Percentiles rank a stretch among this genome's conserved stretches.
Evolutionary conservation across 2,113 vertebrate genomes (phyloP).

Genomic region (Oplegnathus fasciatus): DNA sequence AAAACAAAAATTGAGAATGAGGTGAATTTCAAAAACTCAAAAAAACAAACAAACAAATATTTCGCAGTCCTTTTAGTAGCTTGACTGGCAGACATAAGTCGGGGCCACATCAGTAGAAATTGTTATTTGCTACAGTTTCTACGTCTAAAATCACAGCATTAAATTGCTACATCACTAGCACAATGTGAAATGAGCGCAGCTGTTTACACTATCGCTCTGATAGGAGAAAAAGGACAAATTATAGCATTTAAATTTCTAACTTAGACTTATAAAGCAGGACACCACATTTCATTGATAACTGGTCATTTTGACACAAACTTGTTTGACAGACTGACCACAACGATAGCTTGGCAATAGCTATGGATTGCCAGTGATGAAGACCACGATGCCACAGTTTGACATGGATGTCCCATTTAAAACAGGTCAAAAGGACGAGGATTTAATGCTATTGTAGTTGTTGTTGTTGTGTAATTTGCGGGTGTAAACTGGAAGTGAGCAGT

Average conservation of each 20-base stretch:
- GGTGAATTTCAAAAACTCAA: slow-evolving; percentile 21
- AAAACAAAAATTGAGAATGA: slow-evolving; percentile 51
- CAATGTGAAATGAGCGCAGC: slow-evolving; percentile 33
- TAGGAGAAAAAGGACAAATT: slow-evolving; percentile 13
- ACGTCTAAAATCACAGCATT: slow-evolving; percentile 53
- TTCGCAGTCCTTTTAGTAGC: slow-evolving; percentile 6
- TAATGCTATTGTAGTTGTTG: not conserved
- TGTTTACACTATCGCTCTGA: slow-evolving; percentile 18
- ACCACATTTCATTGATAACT: not conserved
- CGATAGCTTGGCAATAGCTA: slow-evolving; percentile 6
- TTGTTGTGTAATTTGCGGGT: not conserved
- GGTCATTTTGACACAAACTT: slow-evolving; percentile 28
- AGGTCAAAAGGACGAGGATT: not conserved
- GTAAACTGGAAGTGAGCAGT: not conserved
- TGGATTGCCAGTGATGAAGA: not conserved
- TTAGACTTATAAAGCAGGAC: slow-evolving; percentile 7
- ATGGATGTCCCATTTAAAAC: not conserved
- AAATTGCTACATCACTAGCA: slow-evolving; percentile 41
- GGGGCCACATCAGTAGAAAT: slow-evolving; percentile 48
- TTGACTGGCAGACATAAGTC: slow-evolving; percentile 15
- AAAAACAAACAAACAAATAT: not conserved
- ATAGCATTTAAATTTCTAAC: not conserved
- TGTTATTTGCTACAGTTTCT: slow-evolving; percentile 39
- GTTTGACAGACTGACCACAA: not conserved
- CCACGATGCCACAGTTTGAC: not conserved